Evolutionary conservation across 2,888 invertebrate genomes (phyloP), one percentile per base, ranked within the genome.

Genomic region (Palloptera scutellata): DNA sequence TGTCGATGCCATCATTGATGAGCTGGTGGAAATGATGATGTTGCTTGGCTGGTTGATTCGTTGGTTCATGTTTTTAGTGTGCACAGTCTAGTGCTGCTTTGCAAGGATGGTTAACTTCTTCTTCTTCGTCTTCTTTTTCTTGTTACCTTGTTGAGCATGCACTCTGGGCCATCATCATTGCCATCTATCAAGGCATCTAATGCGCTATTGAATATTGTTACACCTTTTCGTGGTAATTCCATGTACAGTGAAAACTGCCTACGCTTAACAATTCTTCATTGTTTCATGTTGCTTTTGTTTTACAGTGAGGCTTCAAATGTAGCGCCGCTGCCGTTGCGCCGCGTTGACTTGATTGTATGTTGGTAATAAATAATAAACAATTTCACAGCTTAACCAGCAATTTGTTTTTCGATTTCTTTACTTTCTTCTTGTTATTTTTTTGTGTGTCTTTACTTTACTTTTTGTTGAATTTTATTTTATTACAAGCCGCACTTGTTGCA

Each of bases 101-200:
- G 6, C 30, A 30, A 30, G 30, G 30, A 30, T 30, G 30, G n/a
- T n/a, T n/a, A n/a, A n/a, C n/a, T n/a, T n/a, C n/a, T n/a, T n/a
- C n/a, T n/a, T n/a, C n/a, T n/a, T n/a, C n/a, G n/a, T n/a, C n/a
- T n/a, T n/a, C n/a, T 30, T 30, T 30, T 30, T 4, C 30, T 30
- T 30, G 30, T 30, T 30, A 6, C 30, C 30, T 30, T 6, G 30
- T 30, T 30, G 30, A 30, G 30, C 30, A 30, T 30, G 30, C 17
- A 15, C 10, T 69, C 52, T 52, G 54, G 66, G 66, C 72, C 70
- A 72, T 72, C 72, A 72, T 72, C 68, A 72, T 65, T 68, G 68
- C 70, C 72, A 74, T 74, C 71, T 74, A 74, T 72, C 72, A 74
- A 66, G 51, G 67, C 70, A 70, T 72, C 73, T 74, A 74, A 74